A percentile compares a stretch with the other conserved stretches of the same genome.
Evolutionary conservation across 2,888 invertebrate species (phyloP).

Genomic region (Drosophila paranaensis): DNA sequence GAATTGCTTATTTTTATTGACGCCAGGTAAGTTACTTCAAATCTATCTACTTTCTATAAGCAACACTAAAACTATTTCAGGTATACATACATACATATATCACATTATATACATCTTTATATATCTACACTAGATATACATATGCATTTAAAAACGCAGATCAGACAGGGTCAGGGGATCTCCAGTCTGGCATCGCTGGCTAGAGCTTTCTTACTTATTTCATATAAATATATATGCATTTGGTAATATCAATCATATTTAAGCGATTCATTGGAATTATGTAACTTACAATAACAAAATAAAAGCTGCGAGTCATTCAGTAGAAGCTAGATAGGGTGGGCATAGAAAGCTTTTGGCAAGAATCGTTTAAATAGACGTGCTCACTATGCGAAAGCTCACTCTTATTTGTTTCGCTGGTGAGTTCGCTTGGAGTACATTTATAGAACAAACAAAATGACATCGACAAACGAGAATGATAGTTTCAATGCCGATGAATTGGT

Average conservation of each 20-base stretch:
- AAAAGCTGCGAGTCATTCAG: background rate
- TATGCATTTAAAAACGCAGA: no score
- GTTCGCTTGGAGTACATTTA: conserved; percentile 16
- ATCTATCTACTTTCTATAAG: no score
- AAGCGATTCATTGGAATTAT: background rate
- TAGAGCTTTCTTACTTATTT: no score
- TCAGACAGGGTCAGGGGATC: no score
- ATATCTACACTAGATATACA: no score
- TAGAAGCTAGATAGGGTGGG: background rate
- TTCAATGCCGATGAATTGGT: conserved; percentile 61
- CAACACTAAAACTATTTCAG: no score
- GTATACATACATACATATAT: no score
- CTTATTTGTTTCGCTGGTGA: background rate
- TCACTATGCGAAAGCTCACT: background rate
- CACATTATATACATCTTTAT: no score
- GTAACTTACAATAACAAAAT: background rate
- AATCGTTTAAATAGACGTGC: conserved; percentile 1
- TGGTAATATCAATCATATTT: background rate
- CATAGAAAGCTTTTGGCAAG: conserved; percentile 7
- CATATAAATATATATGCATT: no score
- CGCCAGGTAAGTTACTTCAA: no score
- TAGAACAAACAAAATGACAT: conserved; percentile 28
- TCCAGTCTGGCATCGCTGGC: no score
- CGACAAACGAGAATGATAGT: conserved; percentile 12
- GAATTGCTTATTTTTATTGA: no score